Base-by-base conservation (phyloP, 1,140 invertebrate species). In the Microplitis demolitor region DNA sequence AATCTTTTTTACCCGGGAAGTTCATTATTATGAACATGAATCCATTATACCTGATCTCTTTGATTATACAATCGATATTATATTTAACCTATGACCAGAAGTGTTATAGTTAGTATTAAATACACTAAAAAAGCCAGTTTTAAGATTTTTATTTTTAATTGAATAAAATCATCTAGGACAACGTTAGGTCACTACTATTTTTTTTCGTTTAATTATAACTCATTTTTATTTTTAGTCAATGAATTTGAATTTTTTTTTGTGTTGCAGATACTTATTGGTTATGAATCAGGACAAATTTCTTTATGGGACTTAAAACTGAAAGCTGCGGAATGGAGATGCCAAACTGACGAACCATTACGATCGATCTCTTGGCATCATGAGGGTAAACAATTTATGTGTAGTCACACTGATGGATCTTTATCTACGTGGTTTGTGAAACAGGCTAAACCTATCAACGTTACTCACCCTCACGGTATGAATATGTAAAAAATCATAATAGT, bases 331-430 rank as follows among this genome's bases (percentile, higher is more conserved):
- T 90, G 93, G 82, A 90, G 96, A 82, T 95, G 91, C 87, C 91
- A 96, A 87, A 91, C 92, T 4, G 80, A 89, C 14, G 94, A 97
- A 83, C 91, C 92, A 24, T 89, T 98, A 66, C 91, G 92, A 81
- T 96, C 95, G 69, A 92, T 97, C 80, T 91, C 93, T 69, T 99
- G 98, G 98, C 96, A 99, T 86, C 92, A 97, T 85, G 98, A 99
- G 87, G 98, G 98, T 71, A 97, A 98, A 89, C 96, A 97, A 88
- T 98, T 99, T 85, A 97, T 99, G 92, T 97, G 95, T 76, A 95
- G 95, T 78, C 97, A 99, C 86, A 92, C 91, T 9, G 97, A 99
- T 88, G 98, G 98, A 61, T 97, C 95, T 56, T 90, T 99, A 56
- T 93, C 93, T 68, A 98, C 96, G 35, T 99, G 97, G 97, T 93